Conservation (phyloP, 2,888 invertebrate species). For the Drosophila sordidula region DNA sequence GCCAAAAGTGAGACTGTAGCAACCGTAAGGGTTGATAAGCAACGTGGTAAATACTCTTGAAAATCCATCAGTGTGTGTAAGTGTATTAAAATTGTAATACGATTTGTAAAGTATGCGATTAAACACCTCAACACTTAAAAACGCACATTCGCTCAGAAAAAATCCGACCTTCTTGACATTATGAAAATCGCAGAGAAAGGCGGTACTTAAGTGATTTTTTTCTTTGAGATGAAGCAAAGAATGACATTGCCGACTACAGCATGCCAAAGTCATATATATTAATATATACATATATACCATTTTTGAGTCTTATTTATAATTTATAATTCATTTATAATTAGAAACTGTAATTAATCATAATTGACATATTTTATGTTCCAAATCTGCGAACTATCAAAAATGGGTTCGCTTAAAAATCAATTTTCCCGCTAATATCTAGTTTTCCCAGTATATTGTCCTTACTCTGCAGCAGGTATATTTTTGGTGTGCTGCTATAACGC, state of each 20-base stretch:
- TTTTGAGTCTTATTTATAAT: no score
- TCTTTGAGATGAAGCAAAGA: no score
- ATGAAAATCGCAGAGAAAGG: neutral
- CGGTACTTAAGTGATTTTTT: no score
- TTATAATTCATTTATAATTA: no score
- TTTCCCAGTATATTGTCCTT: neutral
- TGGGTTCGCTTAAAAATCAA: no score
- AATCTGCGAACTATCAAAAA: no score
- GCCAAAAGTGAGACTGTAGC: slow-evolving; percentile 3
- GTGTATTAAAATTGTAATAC: neutral
- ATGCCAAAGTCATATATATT: no score
- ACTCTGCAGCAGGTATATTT: neutral
- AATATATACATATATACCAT: no score
- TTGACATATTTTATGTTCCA: no score
- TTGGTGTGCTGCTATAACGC: slow-evolving; percentile 10
- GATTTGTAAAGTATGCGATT: neutral
- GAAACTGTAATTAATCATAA: no score
- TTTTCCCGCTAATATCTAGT: neutral
- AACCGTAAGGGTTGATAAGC: slow-evolving; percentile 4
- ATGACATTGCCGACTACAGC: no score
- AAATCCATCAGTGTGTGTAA: neutral
- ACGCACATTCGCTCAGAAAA: neutral
- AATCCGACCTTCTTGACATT: neutral
- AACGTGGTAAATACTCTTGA: neutral
- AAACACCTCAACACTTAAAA: neutral